Evolutionary conservation across 1,140 invertebrate genomes (phyloP).

Genomic region (Pectinophora gossypiella): DNA sequence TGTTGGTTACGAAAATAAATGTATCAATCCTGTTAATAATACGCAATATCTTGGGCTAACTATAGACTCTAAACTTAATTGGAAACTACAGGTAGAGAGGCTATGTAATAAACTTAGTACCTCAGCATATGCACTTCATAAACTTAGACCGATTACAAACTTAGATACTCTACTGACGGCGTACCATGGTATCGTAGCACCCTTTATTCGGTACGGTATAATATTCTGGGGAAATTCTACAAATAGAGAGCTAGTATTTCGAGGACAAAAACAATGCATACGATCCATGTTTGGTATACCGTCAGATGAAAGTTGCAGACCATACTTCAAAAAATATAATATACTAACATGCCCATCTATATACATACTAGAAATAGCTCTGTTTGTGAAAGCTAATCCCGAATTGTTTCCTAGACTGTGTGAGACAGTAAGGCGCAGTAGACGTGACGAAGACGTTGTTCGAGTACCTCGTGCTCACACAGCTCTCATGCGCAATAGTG

Average conservation of each 20-base stretch:
- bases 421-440: background rate
- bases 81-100: background rate
- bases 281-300: background rate
- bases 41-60: background rate
- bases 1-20: background rate
- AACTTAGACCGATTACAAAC: background rate
- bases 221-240: conserved; percentile 3
- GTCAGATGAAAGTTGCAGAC: background rate
- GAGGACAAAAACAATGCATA: background rate
- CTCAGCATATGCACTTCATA: background rate
- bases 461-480: background rate
- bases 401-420: background rate
- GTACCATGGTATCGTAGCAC: background rate
- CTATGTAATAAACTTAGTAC: conserved; percentile 1
- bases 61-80: background rate
- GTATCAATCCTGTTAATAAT: background rate
- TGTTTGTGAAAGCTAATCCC: background rate
- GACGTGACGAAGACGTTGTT: background rate
- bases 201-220: background rate
- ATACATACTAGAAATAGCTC: background rate
- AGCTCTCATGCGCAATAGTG: background rate
- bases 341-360: conserved; percentile 1
- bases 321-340: background rate
- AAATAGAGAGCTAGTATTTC: background rate
- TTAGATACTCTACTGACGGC: background rate